Evolutionary conservation across 2,113 vertebrate genomes (phyloP).

Genomic region (Albula goreensis): DNA sequence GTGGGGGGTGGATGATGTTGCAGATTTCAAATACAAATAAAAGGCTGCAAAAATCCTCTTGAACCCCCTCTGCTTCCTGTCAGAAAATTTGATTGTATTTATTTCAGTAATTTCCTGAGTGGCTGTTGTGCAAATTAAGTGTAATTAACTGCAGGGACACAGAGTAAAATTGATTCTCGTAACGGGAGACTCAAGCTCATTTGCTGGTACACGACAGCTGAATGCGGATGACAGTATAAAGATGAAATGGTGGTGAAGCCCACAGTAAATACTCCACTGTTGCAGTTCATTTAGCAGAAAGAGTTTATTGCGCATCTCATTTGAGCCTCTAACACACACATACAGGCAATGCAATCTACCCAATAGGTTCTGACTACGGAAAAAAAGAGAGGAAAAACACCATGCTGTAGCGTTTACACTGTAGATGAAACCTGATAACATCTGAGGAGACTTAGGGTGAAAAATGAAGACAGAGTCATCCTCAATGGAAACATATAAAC

Average conservation of each 20-base stretch:
- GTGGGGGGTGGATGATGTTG: too few relatives aligned
- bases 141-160: conserved; percentile 23
- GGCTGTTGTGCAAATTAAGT: conserved; percentile 26
- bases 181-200: conserved; percentile 9
- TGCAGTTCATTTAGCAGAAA: neutral
- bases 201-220: neutral
- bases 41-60: neutral
- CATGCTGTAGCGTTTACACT: too few relatives aligned
- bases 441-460: neutral
- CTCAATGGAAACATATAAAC: neutral
- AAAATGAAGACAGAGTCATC: neutral
- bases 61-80: neutral
- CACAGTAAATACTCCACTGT: neutral
- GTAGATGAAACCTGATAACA: too few relatives aligned
- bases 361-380: too few relatives aligned
- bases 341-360: too few relatives aligned
- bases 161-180: conserved; percentile 25
- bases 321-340: too few relatives aligned
- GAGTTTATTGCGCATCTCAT: neutral
- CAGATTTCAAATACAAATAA: neutral
- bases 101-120: conserved; percentile 33
- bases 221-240: neutral
- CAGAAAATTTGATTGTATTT: conserved; percentile 30
- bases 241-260: neutral
- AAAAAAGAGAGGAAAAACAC: too few relatives aligned